Percentiles rank a stretch among this genome's conserved stretches.
These are phyloP conservation scores for Dione vanillae DNA, from an alignment of 2,888 invertebrate genomes.

Conservation along the genomic window DNA sequence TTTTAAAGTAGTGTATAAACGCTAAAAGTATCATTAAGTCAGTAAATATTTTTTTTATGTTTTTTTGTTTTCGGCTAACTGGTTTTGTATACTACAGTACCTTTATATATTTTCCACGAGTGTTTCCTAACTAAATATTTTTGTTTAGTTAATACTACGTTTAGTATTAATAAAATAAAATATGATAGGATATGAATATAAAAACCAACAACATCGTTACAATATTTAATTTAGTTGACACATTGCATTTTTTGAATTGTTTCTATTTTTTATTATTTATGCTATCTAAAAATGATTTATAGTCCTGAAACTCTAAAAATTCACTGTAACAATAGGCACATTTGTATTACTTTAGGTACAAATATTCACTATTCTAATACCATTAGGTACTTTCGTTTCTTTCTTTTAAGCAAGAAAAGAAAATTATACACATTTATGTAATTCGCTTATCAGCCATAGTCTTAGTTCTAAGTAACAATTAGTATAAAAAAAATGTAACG, in stretches of 20 bases:
- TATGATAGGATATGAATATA: not conserved
- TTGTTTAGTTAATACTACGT: not conserved
- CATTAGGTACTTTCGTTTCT: no score
- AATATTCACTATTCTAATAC: no score
- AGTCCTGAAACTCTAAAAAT: not conserved
- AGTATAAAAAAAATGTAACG: no score
- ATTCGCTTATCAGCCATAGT: no score
- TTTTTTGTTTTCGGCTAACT: conserved; percentile 55
- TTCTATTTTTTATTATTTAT: not conserved
- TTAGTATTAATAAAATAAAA: not conserved
- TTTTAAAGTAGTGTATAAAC: conserved; percentile 76
- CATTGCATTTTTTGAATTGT: not conserved
- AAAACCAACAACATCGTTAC: not conserved
- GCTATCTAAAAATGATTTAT: not conserved
- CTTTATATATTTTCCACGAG: not conserved
- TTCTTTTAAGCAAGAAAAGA: no score
- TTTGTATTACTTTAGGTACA: no score
- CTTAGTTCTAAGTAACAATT: no score
- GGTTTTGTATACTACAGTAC: conserved; percentile 12
- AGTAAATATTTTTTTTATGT: conserved; percentile 52
- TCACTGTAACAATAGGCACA: no score
- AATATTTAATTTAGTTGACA: not conserved
- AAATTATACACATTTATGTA: no score
- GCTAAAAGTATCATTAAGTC: conserved; percentile 72
- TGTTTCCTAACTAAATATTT: not conserved